Percentiles rank a stretch among this genome's conserved stretches.
Evolutionary conservation across 2,888 invertebrate species (phyloP).

Genomic region (Parnassius glacialis): DNA sequence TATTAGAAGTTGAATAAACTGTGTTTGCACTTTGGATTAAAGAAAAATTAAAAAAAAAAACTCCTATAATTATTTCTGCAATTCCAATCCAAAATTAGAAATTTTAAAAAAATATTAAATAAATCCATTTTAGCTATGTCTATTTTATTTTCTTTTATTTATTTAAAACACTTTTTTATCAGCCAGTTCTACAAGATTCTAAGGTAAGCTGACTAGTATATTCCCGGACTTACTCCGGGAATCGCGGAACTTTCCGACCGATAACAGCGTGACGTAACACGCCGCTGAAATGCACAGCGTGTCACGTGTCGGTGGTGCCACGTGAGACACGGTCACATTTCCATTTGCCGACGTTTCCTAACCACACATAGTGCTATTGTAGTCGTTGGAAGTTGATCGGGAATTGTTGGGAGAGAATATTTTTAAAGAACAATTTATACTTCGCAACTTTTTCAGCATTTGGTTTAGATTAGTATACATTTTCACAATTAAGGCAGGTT

Average conservation of each 20-base stretch:
- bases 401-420: conserved; percentile 5
- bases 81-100: no score
- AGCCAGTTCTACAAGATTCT: no score
- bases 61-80: no score
- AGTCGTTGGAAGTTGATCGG: conserved; percentile 8
- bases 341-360: conserved; percentile 4
- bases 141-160: no score
- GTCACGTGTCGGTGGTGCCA: conserved; percentile 9
- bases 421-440: not conserved
- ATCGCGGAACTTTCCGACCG: not conserved
- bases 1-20: no score
- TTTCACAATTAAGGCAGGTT: no score
- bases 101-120: no score
- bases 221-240: conserved; percentile 1
- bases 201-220: not conserved
- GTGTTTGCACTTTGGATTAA: no score
- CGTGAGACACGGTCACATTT: conserved; percentile 21
- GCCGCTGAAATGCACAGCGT: not conserved
- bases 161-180: no score
- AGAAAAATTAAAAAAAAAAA: no score
- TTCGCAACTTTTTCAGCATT: not conserved
- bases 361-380: conserved; percentile 12
- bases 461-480: no score
- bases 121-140: no score
- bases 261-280: conserved; percentile 11